Evolutionary conservation across 2,888 invertebrate species (phyloP).

Genomic region (Schizaphis graminum): DNA sequence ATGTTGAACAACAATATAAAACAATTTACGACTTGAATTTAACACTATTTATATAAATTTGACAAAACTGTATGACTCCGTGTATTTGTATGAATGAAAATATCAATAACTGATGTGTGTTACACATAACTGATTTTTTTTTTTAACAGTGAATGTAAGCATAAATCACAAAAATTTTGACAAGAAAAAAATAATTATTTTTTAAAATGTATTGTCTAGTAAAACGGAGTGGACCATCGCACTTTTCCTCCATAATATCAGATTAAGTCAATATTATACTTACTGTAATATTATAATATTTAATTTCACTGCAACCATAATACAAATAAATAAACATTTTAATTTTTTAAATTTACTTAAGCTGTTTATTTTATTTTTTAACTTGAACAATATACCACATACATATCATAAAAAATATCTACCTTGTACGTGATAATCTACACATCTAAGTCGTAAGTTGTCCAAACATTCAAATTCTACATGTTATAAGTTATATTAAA

Average conservation of each 20-base stretch:
- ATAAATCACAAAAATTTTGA: neutral
- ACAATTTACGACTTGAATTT: neutral
- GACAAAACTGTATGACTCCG: neutral
- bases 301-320: neutral
- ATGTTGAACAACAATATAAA: neutral
- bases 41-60: constrained; percentile 20
- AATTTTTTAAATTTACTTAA: neutral
- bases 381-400: neutral
- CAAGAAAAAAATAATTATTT: neutral
- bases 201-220: neutral
- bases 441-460: neutral
- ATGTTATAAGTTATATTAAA: neutral
- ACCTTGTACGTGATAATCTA: neutral
- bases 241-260: neutral
- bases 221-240: constrained; percentile 3
- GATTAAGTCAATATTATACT: neutral
- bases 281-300: neutral
- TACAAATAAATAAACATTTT: neutral
- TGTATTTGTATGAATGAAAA: neutral
- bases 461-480: neutral
- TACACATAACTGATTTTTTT: neutral
- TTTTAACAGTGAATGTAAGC: neutral
- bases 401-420: neutral
- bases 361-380: neutral
- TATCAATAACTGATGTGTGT: neutral